Evolutionary conservation across 2,797 vertebrate genomes (phyloP).

Genomic region (Chaenodraco wilsoni): DNA sequence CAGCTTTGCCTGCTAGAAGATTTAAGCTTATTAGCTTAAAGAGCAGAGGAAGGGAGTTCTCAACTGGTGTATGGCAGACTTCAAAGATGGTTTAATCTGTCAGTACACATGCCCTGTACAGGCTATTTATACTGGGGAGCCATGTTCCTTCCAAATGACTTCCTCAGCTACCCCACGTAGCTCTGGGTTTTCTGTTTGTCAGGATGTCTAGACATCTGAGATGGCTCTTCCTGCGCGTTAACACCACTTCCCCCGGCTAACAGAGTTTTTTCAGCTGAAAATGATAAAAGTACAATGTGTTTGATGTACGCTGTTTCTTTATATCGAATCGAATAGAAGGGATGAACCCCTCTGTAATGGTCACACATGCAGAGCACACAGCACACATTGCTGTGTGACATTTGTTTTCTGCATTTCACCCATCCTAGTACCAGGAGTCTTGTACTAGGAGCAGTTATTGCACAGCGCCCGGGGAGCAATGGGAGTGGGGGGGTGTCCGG

Average conservation of each 20-base stretch:
- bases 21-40: slow-evolving; percentile 88
- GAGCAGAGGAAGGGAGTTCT: slow-evolving; percentile 82
- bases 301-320: slow-evolving; percentile 41
- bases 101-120: slow-evolving; percentile 77
- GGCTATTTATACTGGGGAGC: slow-evolving; percentile 76
- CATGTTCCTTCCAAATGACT: slow-evolving; percentile 68
- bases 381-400: too few species aligned
- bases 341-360: too few species aligned
- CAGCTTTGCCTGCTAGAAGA: slow-evolving; percentile 82
- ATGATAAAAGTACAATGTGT: slow-evolving; percentile 31
- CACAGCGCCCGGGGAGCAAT: too few species aligned
- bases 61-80: slow-evolving; percentile 83
- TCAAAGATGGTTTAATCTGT: slow-evolving; percentile 88
- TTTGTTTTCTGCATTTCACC: too few species aligned
- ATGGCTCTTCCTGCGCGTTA: slow-evolving; percentile 52
- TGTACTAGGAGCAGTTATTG: too few species aligned
- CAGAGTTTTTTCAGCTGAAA: slow-evolving; percentile 5
- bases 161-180: slow-evolving; percentile 55
- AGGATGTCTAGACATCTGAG: slow-evolving; percentile 60
- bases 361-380: too few species aligned
- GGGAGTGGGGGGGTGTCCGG: too few species aligned
- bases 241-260: slow-evolving; percentile 45
- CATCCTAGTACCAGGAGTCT: too few species aligned
- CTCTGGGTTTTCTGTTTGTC: slow-evolving; percentile 58
- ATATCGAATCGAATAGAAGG: too few species aligned